Evolutionary conservation across 1,140 invertebrate species (phyloP), one percentile per base, ranked within the genome.

Genomic region (Neotoxoptera formosana): DNA sequence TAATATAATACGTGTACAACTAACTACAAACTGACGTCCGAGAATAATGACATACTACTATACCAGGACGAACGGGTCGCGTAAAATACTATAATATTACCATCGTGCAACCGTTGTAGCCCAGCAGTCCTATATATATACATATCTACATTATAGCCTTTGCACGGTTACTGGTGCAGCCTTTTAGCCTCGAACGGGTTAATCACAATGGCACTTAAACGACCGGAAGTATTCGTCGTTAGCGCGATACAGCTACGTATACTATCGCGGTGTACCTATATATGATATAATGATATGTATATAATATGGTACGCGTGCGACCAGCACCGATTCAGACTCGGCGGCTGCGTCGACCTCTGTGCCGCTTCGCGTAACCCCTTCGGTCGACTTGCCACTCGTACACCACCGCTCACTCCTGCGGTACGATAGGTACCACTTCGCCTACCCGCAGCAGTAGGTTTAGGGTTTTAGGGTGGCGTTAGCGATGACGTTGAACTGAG

Each of bases 221-320:
- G n/a, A 76, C 60, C 60, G 60, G 60, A 76, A 76, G 60, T n/a
- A 76, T 76, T n/a, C n/a, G 60, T 76, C 60, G 60, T 76, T 76
- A 76, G 60, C 14, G 30, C n/a, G 60, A 30, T 76, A 14, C n/a
- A n/a, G 60, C 30, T 41, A 4, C 4, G 41, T 41, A 41, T 41
- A 41, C 41, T 41, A 17, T 76, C 6, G 60, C 14, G n/a, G 14
- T n/a, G n/a, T 76, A 25, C 25, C 8, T 9, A 56, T 25, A 30
- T 60, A 14, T 60, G 30, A n/a, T 14, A n/a, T 14, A 67, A 76
- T 76, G 17, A 76, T 76, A 76, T 76, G n/a, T 67, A n/a, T n/a
- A 20, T 76, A 17, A 30, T n/a, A 76, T 53, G 21, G 47, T 30
- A 60, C 25, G 56, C 25, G 23, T 67, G 60, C 7, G 60, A 76